Evolutionary conservation across 2,113 vertebrate genomes (phyloP).

Genomic region (Oncorhynchus tshawytscha): DNA sequence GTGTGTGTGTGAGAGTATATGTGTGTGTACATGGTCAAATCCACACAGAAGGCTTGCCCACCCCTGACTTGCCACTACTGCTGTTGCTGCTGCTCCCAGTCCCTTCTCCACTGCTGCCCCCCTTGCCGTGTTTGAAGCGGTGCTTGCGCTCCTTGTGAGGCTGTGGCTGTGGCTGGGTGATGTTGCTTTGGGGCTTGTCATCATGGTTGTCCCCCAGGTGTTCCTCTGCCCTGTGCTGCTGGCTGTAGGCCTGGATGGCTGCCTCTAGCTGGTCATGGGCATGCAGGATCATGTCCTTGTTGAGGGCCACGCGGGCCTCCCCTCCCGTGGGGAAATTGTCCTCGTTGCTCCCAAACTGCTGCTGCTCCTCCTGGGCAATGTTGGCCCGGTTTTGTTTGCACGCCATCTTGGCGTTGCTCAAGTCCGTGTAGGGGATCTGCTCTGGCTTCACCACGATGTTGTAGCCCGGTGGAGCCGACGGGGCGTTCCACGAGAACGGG

Average conservation of each 20-base stretch:
- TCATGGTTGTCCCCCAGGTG: constrained; percentile 73
- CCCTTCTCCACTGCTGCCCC: constrained; percentile 67
- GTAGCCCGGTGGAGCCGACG: constrained; percentile 94
- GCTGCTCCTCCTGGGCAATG: constrained; percentile 89
- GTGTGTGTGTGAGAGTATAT: constrained; percentile 3
- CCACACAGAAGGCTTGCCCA: constrained; percentile 79
- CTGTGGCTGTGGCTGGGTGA: constrained; percentile 72
- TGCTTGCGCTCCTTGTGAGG: constrained; percentile 82
- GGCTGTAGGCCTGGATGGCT: constrained; percentile 88
- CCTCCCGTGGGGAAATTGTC: constrained; percentile 84
- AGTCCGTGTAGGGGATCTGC: constrained; percentile 91
- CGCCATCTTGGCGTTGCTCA: constrained; percentile 93
- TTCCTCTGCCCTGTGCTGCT: constrained; percentile 70
- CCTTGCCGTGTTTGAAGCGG: constrained; percentile 78
- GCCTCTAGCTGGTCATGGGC: constrained; percentile 91
- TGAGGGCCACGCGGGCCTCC: constrained; percentile 83
- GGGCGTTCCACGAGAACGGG: constrained; percentile 95
- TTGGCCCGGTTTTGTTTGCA: constrained; percentile 97
- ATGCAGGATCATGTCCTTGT: constrained; percentile 89
- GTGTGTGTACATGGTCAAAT: constrained; percentile 56
- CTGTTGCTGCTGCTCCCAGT: constrained; percentile 65
- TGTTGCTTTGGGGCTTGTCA: constrained; percentile 84
- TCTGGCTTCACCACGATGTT: constrained; percentile 94
- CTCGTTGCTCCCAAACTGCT: constrained; percentile 91
- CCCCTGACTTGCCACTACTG: constrained; percentile 85